Evolutionary conservation across 2,113 vertebrate genomes (phyloP), one percentile per base, ranked within the genome.

Genomic region (Microcebus lehilahytsara): DNA sequence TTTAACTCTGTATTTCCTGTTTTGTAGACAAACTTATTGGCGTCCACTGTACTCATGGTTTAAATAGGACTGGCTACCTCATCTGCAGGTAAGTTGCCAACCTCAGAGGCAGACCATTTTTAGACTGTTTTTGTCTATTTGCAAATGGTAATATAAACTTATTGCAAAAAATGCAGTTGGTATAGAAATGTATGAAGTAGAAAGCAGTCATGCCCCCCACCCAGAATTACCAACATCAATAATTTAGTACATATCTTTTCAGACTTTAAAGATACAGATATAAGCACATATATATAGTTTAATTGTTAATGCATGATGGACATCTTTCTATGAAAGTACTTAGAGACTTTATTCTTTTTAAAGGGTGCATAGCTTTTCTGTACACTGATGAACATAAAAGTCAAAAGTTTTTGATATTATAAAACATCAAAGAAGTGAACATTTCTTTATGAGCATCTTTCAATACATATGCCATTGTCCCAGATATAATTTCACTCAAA

Each of bases 11-110:
- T 0, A 74, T 91, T 11, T 88, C 12, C 56, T 97, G 20, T 95
- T 60, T 97, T 85, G 0, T 98, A 99, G 99, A 99, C 62, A 99
- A 99, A 95, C 99, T 99, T 91, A 99, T 99, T 5, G 99, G 99
- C 9, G 99, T 99, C 90, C 99, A 99, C 90, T 99, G 99, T 96
- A 99, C 99, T 0, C 99, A 99, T 12, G 99, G 99, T 6, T 96
- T 99, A 91, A 99, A 99, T 95, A 99, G 99, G 71, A 99, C 99
- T 0, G 99, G 99, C 9, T 99, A 99, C 89, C 98, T 99, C 69
- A 99, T 99, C 62, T 99, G 99, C 95, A 99, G 99, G 99, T 99
- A 97, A 98, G 98, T 98, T 84, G 53, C 14, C 34, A 56, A 3
- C 12, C 10, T n/a, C 49, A 53, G 17, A 85, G 7, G 16, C 34